These are phyloP conservation scores for Piscicola geometra DNA, from an alignment of 2,888 invertebrate genomes.

Conservation along the genomic window DNA sequence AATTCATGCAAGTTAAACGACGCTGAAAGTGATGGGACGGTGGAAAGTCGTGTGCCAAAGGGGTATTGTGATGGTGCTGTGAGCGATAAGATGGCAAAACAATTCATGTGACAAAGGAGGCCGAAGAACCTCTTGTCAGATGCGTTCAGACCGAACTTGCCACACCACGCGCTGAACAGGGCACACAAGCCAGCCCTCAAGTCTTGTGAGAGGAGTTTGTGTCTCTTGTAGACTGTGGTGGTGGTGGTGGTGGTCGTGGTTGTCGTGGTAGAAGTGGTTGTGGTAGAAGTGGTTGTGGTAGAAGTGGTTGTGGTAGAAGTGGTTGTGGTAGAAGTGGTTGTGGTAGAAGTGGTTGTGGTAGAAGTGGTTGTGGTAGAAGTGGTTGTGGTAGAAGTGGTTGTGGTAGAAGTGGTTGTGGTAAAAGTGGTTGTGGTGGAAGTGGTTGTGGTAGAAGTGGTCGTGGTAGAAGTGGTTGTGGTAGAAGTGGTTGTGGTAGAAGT, in stretches of 20 bases:
- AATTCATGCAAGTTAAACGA: too few species aligned
- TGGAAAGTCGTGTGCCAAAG: too few species aligned
- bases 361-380: not conserved
- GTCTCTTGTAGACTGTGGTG: constrained; percentile 86
- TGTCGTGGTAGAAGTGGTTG: not conserved
- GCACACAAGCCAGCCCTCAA: constrained; percentile 80
- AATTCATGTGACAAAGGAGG: not conserved
- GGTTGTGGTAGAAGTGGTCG: not conserved
- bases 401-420: not conserved
- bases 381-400: not conserved
- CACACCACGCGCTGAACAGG: constrained; percentile 90
- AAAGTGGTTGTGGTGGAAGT: not conserved
- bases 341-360: not conserved
- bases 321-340: too few species aligned
- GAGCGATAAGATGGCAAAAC: not conserved
- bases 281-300: too few species aligned
- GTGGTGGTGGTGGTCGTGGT: not conserved
- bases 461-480: too few species aligned
- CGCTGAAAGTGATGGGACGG: too few species aligned
- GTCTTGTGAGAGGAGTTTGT: constrained; percentile 78
- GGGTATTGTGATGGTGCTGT: not conserved
- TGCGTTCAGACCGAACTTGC: constrained; percentile 71
- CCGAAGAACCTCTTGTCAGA: constrained; percentile 1
- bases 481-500: too few species aligned
- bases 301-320: too few species aligned